Base-by-base conservation (phyloP, 2,888 invertebrate species). In the Petrophora chlorosata region DNA sequence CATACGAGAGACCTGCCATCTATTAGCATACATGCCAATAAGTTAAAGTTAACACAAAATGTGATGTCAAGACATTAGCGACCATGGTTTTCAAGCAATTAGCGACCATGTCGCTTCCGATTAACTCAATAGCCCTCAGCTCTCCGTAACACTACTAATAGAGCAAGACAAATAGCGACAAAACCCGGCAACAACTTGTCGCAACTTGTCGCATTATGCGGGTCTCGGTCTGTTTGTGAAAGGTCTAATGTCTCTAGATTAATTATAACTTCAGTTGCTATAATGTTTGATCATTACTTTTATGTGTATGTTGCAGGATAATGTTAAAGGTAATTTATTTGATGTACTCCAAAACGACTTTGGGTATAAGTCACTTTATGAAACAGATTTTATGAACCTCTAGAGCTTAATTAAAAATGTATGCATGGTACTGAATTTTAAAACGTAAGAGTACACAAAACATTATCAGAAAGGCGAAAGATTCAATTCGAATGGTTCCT, bases 171-270 rank as follows among this genome's bases (percentile, higher is more conserved):
- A 59, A 45, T 56, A 52, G 46, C 44, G 59, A 58, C 64, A 69
- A 72, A 70, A 67, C 65, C 63, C 61, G 26, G 30, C 39, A 26
- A 47, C 48, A 35, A 48, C 29, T 38, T 49, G 68, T 67, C 68
- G 58, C 67, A 76, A 49, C 61, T 59, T 61, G 69, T 67, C 69
- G 57, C 67, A 76, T 76, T 75, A 76, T 75, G 69, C 74, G 72
- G 76, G 70, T 63, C 63, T 64, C 65, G 51, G 63, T 57, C 59
- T 70, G 73, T 51, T 65, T 49, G 56, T 63, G 73, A 75, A 69
- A 64, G 70, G 65, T 67, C 67, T 45, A 58, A 67, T 67, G 58
- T 59, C 56, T 58, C 44, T 47, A 33, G 49, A 50, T 50, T 50
- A 50, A 50, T 50, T 50, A 43, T 44, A 50, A 50, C 43, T 50